These are phyloP conservation scores for Hoplodrina blanda DNA, from an alignment of 2,888 invertebrate genomes.

Conservation along the genomic window DNA sequence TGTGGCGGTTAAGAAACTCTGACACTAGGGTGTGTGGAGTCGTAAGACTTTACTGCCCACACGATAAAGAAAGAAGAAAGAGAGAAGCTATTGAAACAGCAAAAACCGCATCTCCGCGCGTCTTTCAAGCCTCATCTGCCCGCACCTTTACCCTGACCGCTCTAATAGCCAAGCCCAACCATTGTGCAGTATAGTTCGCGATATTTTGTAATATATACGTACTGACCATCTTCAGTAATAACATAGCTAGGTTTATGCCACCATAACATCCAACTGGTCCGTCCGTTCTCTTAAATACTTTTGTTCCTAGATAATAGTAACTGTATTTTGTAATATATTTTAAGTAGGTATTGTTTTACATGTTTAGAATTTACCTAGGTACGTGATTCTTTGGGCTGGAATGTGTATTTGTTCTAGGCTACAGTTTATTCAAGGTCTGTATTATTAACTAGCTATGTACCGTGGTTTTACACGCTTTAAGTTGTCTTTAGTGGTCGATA, in stretches of 20 bases:
- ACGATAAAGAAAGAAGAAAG: too few relatives aligned
- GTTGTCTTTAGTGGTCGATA: too few relatives aligned
- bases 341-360: conserved; percentile 45
- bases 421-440: neutral
- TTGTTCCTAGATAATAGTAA: conserved; percentile 38
- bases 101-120: neutral
- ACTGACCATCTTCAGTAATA: conserved; percentile 62
- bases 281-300: conserved; percentile 36
- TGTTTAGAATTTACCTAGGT: neutral
- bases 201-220: conserved; percentile 63
- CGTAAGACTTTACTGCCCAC: too few relatives aligned
- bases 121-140: conserved; percentile 13
- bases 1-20: too few relatives aligned
- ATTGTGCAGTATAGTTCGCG: conserved; percentile 63
- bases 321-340: conserved; percentile 41
- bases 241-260: conserved; percentile 61
- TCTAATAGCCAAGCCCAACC: conserved; percentile 62
- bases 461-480: neutral
- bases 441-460: too few relatives aligned
- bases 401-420: neutral
- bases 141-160: conserved; percentile 47
- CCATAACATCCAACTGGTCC: conserved; percentile 31
- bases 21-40: too few relatives aligned
- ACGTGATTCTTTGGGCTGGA: neutral
- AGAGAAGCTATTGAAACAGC: too few relatives aligned